Base-by-base conservation (phyloP, 1,140 invertebrate species). In the Drosophila ercepeae region DNA sequence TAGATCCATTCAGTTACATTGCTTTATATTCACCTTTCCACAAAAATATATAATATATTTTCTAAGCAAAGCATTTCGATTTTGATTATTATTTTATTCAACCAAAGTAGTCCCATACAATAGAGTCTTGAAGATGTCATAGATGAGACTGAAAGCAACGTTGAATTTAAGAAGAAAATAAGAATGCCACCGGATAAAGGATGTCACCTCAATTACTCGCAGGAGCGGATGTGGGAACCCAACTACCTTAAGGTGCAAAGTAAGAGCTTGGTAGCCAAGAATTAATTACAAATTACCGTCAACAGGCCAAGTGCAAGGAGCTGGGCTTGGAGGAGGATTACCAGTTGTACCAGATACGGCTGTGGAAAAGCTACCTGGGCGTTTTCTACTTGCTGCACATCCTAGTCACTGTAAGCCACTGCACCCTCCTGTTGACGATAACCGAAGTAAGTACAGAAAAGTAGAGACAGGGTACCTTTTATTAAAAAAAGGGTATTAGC, bases 301-400 rank as follows among this genome's bases (percentile, higher is more conserved):
- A 9, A 5, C 32, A 36, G 39, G 16, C 1, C 8, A 77, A 52
- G n/a, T 71, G 71, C 16, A 39, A 29, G 1, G 36, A 65, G 13
- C 6, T 60, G 9, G 71, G 72, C 2, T 4, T 77, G 27, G 58
- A 60, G 19, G 23, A 65, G 4, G 49, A 75, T 13, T 65, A 48
- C 29, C 8, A n/a, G 2, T 7, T 27, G 9, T 75, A 77, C 23
- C 44, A 60, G n/a, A 57, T 25, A 3, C 71, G 75, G 1, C 7
- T 76, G 4, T 36, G 41, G 7, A 45, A 49, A 3, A 64, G 49
- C 4, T 55, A 64, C 7, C n/a, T 75, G 1, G n/a, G 27, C 1
- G 42, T 71, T 6, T 77, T 75, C 41, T 18, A 60, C 2, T 1
- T 70, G 8, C 25, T 75, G 3, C 54, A 77, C 6, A 19, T 48